Base-by-base conservation (phyloP, 2,113 vertebrate genomes). In the Sphaerodactylus townsendi region DNA sequence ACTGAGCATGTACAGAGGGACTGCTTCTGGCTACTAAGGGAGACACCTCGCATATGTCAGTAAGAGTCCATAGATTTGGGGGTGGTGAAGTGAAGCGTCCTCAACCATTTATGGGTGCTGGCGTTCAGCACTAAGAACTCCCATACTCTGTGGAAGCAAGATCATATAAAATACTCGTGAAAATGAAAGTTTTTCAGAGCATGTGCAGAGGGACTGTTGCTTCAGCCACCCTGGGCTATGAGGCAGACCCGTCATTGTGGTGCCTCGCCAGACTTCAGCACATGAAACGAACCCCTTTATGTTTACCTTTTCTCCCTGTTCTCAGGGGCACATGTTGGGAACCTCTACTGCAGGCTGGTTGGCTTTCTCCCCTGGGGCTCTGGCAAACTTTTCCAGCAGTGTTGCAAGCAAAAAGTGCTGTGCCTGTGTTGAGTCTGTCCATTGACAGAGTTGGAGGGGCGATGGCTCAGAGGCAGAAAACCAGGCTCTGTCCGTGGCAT, bases 261-360 rank as follows among this genome's bases (percentile, higher is more conserved):
- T 17, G 7, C 44, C 39, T 9, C 48, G 64, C 15, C 11, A 8
- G 14, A n/a, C 21, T 4, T 14, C 11, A 14, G 14, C 53, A n/a
- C 35, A 28, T 68, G 50, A 82, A 17, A 62, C 30, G 15, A 10
- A 44, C 3, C 21, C 11, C 35, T 30, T 46, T 4, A 10, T 8
- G 1, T 64, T 10, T 41, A 65, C 39, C 37, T 10, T 46, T 14
- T 65, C 35, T 5, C 35, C 53, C 5, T 62, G 59, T 56, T 59
- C 53, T 3, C 10, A 11, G 2, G 14, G 33, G 77, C 1, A 37
- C 2, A 1, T 5, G 14, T 2, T 5, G 8, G 28, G 23, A 23
- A 62, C 33, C 28, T 44, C 9, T 23, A n/a, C 39, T 8, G 25
- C 25, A 19, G 13, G 13, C 8, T 66, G 28, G 7, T 44, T 28